Evolutionary conservation across 1,140 invertebrate genomes (phyloP).

Genomic region (Drosophila nannoptera): DNA sequence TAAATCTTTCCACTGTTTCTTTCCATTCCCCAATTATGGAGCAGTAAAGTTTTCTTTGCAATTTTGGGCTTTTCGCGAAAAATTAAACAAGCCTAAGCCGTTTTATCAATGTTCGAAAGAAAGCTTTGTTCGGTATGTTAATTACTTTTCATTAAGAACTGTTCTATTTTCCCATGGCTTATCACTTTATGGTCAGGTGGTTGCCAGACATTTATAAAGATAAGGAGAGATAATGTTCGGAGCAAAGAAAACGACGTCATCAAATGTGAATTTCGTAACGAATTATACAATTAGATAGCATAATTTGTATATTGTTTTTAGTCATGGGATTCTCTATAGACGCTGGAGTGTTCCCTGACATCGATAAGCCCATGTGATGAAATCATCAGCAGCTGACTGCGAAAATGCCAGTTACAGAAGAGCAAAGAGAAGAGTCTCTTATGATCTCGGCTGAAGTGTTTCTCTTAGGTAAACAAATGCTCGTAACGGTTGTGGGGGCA

Average conservation of each 20-base stretch:
- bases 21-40: too few species aligned
- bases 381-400: constrained; percentile 7
- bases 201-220: constrained; percentile 22
- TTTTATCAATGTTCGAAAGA: constrained; percentile 33
- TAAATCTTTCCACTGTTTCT: too few species aligned
- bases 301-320: constrained; percentile 6
- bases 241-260: constrained; percentile 36
- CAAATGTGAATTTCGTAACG: constrained; percentile 34
- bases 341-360: background rate
- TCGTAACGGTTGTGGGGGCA: too few species aligned
- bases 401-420: background rate
- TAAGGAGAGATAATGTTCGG: constrained; percentile 10
- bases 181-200: constrained; percentile 60
- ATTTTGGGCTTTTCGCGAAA: constrained; percentile 18
- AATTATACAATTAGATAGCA: constrained; percentile 38
- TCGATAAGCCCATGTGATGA: constrained; percentile 24
- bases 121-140: constrained; percentile 26
- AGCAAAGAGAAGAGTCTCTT: too few species aligned
- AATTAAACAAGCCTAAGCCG: constrained; percentile 27
- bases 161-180: constrained; percentile 45
- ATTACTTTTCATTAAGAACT: constrained; percentile 43
- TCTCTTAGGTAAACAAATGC: too few species aligned
- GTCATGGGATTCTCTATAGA: constrained; percentile 37
- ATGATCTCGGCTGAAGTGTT: too few species aligned
- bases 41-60: too few species aligned